Evolutionary conservation across 2,888 invertebrate species (phyloP).

Genomic region (Platycnemis pennipes): DNA sequence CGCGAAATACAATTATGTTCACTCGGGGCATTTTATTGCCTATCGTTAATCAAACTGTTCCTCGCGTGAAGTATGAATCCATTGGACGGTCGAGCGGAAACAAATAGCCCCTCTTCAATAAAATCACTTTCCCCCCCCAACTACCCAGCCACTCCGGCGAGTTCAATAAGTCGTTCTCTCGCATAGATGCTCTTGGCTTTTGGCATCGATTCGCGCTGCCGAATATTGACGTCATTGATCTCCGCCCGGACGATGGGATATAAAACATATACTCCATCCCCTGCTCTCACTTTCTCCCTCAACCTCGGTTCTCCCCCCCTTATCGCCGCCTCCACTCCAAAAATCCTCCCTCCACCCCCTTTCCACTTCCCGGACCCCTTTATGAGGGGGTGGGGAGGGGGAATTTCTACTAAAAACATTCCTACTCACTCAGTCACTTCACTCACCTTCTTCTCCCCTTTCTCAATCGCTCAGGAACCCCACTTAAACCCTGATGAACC

Average conservation of each 20-base stretch:
- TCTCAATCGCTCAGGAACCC: background rate
- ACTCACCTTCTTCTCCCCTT: background rate
- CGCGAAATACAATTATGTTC: constrained; percentile 7
- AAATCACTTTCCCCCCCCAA: background rate
- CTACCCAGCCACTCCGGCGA: background rate
- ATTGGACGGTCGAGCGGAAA: background rate
- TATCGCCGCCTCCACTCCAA: background rate
- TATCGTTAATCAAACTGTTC: constrained; percentile 26
- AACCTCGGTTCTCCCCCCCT: background rate
- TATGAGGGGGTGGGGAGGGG: too few relatives aligned
- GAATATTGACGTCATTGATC: background rate
- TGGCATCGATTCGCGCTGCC: constrained; percentile 31
- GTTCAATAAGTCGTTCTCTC: constrained; percentile 22
- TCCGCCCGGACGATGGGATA: background rate
- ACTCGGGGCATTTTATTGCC: constrained; percentile 28
- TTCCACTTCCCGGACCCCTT: background rate
- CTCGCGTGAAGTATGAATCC: constrained; percentile 31
- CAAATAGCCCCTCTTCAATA: constrained; percentile 36
- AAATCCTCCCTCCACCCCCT: background rate
- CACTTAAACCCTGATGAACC: constrained; percentile 35
- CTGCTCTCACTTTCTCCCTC: background rate
- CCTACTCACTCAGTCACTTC: background rate
- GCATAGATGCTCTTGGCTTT: background rate
- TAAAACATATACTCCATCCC: background rate
- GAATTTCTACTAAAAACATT: background rate